Evolutionary conservation across 2,888 invertebrate genomes (phyloP), one percentile per base, ranked within the genome.

Genomic region (Platycheirus rosarum): DNA sequence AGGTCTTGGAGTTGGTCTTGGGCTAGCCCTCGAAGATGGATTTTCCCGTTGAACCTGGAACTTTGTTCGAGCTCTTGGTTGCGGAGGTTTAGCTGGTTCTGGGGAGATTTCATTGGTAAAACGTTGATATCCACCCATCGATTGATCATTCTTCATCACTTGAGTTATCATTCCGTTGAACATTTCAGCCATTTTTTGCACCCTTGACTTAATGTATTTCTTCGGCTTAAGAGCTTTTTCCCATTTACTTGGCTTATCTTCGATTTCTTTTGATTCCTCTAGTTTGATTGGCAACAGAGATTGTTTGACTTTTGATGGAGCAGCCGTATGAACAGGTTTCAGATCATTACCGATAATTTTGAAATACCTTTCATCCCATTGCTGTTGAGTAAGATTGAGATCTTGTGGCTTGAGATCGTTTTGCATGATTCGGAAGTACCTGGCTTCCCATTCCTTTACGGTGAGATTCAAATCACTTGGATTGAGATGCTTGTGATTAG

Each of bases 111-210:
- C 87, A 48, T 88, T 88, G 2, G 85, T 71, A 9, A 88, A 77
- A 7, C 74, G 66, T 0, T 85, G 44, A 40, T 88, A 88, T 2
- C 79, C 76, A 0, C 84, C 53, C 7, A 53, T 51, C 2, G 86
- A 85, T 44, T 60, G 65, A 5, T 29, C 42, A 0, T 86, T 87
- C 2, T 87, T 79, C 69, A 88, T 87, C 0, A 89, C 85, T 37
- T 88, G 86, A 5, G 79, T 84, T 6, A 89, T 85, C 84, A 89
- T 89, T 9, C 87, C 85, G 53, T 89, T 89, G 51, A 89, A 88
- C 26, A 88, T 78, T n/a, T 87, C 86, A 0, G 88, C 88, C 65
- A 89, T 88, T 84, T 88, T 89, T 49, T 87, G 87, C 0, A 89
- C 90, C 49, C 86, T 88, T 16, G 86, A 86, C 29, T 78, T 78